A percentile compares a stretch with the other conserved stretches of the same genome.
phyloP scores from a whole-genome alignment of 2,797 vertebrate genomes.

The Synanceia verrucosa region DNA sequence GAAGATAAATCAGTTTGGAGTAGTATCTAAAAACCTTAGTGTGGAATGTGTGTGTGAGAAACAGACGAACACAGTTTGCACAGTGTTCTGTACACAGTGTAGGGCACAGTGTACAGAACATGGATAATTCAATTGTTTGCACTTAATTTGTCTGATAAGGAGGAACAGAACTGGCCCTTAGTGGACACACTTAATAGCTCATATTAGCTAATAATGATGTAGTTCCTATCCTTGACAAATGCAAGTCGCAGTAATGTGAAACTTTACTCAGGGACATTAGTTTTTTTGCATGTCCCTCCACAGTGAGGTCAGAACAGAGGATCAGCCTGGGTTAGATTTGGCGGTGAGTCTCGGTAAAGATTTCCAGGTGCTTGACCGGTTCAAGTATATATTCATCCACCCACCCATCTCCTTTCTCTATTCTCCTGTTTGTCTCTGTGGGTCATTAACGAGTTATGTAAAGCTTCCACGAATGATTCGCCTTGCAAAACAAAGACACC shows the following conservation, averaged over 20 bases:
- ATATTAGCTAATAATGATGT: background rate
- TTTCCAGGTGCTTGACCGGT: background rate
- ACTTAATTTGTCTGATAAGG: background rate
- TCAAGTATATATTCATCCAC: constrained; percentile 32
- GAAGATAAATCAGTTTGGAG: background rate
- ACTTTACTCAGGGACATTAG: background rate
- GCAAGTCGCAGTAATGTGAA: background rate
- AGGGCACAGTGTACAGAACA: background rate
- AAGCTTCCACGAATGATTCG: constrained; percentile 33
- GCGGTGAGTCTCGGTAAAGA: background rate
- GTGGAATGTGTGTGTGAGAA: background rate
- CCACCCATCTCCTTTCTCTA: constrained; percentile 5
- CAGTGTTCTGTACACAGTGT: too few species aligned
- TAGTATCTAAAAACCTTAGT: background rate
- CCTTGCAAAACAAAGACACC: constrained; percentile 41
- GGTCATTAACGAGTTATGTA: constrained; percentile 50
- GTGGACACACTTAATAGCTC: background rate
- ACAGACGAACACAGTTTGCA: too few species aligned
- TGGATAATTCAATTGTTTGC: background rate
- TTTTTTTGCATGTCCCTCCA: background rate
- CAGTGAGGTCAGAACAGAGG: background rate
- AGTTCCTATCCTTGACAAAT: background rate
- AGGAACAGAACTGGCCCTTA: background rate
- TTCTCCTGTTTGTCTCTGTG: constrained; percentile 23
- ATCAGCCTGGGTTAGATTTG: background rate